A percentile compares a stretch with the other conserved stretches of the same genome.
These are phyloP conservation scores for Zygogramma bicolorata DNA, from an alignment of 2,888 invertebrate species.

Conservation along the genomic window DNA sequence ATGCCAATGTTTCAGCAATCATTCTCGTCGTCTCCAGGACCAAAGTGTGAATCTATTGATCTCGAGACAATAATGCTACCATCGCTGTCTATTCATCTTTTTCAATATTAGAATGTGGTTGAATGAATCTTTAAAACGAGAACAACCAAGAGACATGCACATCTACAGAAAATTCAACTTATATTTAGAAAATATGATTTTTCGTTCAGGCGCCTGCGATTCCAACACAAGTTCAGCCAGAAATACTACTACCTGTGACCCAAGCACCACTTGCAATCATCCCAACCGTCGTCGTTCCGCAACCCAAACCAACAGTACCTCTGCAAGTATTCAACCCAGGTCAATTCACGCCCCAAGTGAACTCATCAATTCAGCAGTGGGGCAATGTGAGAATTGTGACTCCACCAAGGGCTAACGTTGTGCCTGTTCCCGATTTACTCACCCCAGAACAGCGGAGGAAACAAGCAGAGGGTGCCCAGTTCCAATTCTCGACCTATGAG, in stretches of 20 bases:
- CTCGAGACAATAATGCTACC: too few relatives aligned
- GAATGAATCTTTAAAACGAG: too few relatives aligned
- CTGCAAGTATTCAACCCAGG: not conserved
- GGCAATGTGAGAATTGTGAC: not conserved
- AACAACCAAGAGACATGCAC: too few relatives aligned
- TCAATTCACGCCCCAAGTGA: not conserved
- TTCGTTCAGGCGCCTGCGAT: too few relatives aligned
- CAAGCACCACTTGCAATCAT: not conserved
- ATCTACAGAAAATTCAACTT: too few relatives aligned
- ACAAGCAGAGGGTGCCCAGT: conserved; percentile 60
- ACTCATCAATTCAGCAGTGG: not conserved
- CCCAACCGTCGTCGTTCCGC: not conserved
- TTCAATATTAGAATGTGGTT: too few relatives aligned
- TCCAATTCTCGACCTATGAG: conserved; percentile 64
- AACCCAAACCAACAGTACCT: too few relatives aligned
- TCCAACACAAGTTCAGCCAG: not conserved
- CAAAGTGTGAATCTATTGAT: too few relatives aligned
- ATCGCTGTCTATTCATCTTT: too few relatives aligned
- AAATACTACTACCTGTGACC: not conserved
- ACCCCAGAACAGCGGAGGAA: not conserved
- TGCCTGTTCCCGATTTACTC: not conserved
- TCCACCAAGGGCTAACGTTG: not conserved
- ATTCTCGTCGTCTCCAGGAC: too few relatives aligned
- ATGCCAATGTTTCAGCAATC: too few relatives aligned
- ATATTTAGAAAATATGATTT: too few relatives aligned